These are phyloP conservation scores for Tapera naevia DNA, from an alignment of 2,797 vertebrate species.

Conservation along the genomic window DNA sequence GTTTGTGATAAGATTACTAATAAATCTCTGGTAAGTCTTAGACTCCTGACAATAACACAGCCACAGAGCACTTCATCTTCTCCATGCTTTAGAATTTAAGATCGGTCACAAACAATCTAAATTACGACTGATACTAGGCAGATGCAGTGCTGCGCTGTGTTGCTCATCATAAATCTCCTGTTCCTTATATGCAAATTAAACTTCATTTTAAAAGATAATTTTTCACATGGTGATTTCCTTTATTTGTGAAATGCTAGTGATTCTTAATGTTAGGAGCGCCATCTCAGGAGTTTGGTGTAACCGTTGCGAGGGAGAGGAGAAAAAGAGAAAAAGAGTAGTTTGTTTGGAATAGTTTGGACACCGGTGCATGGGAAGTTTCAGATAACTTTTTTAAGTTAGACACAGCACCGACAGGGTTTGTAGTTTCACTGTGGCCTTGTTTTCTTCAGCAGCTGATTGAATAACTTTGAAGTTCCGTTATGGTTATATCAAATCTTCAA, in stretches of 20 bases:
- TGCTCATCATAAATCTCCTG: slow-evolving; percentile 84
- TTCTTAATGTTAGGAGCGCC: slow-evolving; percentile 60
- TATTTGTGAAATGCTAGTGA: slow-evolving; percentile 76
- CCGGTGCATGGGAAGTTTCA: neutral
- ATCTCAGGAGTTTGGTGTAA: neutral
- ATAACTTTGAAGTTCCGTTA: slow-evolving; percentile 38
- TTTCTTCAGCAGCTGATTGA: slow-evolving; percentile 26
- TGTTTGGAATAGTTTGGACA: slow-evolving; percentile 30
- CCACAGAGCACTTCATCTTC: slow-evolving; percentile 86
- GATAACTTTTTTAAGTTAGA: slow-evolving; percentile 52
- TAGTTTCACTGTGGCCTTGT: slow-evolving; percentile 8
- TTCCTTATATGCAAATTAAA: slow-evolving; percentile 92
- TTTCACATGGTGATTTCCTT: slow-evolving; percentile 82
- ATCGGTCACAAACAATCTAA: slow-evolving; percentile 90
- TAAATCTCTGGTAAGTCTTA: slow-evolving; percentile 85
- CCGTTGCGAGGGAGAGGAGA: neutral
- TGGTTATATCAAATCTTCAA: slow-evolving; percentile 61
- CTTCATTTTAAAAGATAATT: slow-evolving; percentile 92
- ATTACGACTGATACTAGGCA: slow-evolving; percentile 85
- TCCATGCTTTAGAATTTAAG: slow-evolving; percentile 87
- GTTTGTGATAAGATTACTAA: slow-evolving; percentile 94
- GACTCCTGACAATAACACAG: slow-evolving; percentile 88
- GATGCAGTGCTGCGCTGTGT: slow-evolving; percentile 77
- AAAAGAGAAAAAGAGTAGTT: neutral
- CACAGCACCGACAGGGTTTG: neutral